Evolutionary conservation across 1,140 invertebrate genomes (phyloP).

Genomic region (Ctenoplectra terminalis): DNA sequence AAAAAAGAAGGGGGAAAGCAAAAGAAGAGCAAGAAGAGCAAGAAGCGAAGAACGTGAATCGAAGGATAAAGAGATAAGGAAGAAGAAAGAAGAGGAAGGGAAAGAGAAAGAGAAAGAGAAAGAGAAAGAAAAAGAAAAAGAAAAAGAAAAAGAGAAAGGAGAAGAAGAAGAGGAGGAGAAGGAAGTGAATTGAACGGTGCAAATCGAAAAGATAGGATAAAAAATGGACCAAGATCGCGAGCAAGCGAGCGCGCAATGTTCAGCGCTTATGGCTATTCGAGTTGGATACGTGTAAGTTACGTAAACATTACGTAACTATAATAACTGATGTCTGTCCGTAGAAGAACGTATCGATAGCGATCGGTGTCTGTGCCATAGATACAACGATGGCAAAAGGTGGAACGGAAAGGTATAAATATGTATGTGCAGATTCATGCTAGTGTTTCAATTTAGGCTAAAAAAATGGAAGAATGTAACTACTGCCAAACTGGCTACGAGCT

Average conservation of each 20-base stretch:
- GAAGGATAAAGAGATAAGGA: neutral
- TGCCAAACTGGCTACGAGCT: neutral
- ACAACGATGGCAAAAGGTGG: neutral
- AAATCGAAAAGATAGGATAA: neutral
- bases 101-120: neutral
- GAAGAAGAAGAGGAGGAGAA: no score
- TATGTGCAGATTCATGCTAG: no score
- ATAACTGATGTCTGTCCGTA: constrained; percentile 71
- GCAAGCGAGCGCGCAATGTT: neutral
- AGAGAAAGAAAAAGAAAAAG: no score
- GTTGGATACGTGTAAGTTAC: constrained; percentile 65
- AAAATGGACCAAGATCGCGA: neutral
- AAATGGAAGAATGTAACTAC: neutral
- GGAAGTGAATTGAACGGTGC: no score
- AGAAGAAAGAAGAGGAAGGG: no score
- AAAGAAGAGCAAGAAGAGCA: neutral
- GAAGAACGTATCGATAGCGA: constrained; percentile 65
- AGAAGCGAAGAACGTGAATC: neutral
- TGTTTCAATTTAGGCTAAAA: neutral
- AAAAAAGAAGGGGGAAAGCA: neutral
- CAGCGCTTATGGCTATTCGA: constrained; percentile 15
- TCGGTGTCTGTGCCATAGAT: constrained; percentile 37
- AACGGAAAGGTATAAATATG: neutral
- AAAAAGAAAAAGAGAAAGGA: no score
- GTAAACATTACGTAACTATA: constrained; percentile 81